phyloP scores from a whole-genome alignment of 2,113 vertebrate genomes.

The Tauraco erythrolophus region DNA sequence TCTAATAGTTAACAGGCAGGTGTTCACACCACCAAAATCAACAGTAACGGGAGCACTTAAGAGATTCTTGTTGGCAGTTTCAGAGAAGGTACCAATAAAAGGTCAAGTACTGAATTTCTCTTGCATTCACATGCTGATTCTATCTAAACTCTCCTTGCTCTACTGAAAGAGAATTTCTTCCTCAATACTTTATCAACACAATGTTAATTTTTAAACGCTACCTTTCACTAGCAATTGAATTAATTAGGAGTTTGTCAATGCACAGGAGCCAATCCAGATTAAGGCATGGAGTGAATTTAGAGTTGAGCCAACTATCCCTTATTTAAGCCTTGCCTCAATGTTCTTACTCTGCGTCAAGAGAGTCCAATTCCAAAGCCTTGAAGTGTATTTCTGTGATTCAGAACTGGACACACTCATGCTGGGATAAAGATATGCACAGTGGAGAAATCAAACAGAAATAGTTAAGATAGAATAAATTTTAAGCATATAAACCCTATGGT shows the following conservation, averaged over 20 bases:
- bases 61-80: not conserved
- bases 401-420: not conserved
- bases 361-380: not conserved
- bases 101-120: slow-evolving; percentile 4
- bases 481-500: not conserved
- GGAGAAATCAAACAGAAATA: not conserved
- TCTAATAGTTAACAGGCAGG: slow-evolving; percentile 19
- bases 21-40: slow-evolving; percentile 17
- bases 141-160: not conserved
- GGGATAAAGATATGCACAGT: not conserved
- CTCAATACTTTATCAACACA: not conserved
- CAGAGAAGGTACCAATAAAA: not conserved
- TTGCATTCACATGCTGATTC: not conserved
- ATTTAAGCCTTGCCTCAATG: not conserved
- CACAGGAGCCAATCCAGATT: not conserved
- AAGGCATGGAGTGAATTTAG: not conserved
- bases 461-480: not conserved
- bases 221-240: not conserved
- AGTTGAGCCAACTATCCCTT: not conserved
- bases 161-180: not conserved
- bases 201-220: not conserved
- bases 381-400: not conserved
- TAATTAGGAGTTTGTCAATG: not conserved
- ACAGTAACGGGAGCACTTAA: not conserved
- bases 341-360: not conserved